Conservation (phyloP, 2,113 vertebrate genomes). For the Calonectris borealis region DNA sequence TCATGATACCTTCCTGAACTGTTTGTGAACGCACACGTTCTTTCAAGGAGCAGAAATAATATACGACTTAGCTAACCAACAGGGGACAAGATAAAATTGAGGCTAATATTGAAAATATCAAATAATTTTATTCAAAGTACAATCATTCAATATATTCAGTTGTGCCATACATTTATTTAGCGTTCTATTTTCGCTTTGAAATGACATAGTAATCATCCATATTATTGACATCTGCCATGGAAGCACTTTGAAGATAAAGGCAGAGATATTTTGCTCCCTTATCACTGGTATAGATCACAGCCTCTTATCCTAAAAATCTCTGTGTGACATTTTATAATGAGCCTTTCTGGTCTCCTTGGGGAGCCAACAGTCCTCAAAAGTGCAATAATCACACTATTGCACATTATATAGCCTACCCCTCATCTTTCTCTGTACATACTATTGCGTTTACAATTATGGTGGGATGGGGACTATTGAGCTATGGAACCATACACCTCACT, state of each 20-base stretch:
- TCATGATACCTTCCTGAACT: not conserved
- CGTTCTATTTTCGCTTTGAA: not conserved
- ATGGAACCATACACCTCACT: not conserved
- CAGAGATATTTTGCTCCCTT: not conserved
- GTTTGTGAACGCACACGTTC: fast-evolving
- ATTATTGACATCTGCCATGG: not conserved
- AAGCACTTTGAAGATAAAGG: not conserved
- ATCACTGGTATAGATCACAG: not conserved
- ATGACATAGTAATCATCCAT: not conserved
- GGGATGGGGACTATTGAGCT: not conserved
- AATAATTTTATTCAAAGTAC: not conserved
- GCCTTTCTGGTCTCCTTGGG: not conserved
- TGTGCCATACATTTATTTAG: not conserved
- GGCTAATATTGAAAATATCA: not conserved
- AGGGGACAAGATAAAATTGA: not conserved
- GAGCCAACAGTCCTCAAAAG: not conserved
- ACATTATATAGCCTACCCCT: not conserved
- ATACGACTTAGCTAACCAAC: not conserved
- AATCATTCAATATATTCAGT: not conserved
- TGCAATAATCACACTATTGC: not conserved
- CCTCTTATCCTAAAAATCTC: not conserved
- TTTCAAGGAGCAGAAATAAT: not conserved
- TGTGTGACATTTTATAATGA: not conserved
- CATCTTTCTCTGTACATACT: not conserved
- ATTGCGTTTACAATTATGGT: not conserved